These are phyloP conservation scores for Drosophila mercatorum DNA, from an alignment of 2,888 invertebrate genomes.

Conservation along the genomic window DNA sequence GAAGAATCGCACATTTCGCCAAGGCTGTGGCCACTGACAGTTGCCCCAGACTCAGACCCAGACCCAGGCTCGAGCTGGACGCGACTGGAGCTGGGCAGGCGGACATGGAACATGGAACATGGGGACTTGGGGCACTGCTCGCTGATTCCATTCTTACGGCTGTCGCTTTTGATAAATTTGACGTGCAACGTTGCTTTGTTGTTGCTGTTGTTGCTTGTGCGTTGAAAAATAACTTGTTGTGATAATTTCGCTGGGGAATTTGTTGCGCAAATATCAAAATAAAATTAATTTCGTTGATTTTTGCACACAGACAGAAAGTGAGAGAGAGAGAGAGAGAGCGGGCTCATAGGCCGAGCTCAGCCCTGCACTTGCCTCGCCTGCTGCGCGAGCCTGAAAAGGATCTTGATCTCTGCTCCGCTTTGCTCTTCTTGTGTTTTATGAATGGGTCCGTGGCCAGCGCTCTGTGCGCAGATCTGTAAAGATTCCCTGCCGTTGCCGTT, in stretches of 20 bases:
- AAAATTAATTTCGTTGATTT: slow-evolving; percentile 74
- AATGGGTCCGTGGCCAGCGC: slow-evolving; percentile 43
- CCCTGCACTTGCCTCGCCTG: slow-evolving; percentile 40
- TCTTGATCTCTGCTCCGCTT: slow-evolving; percentile 37
- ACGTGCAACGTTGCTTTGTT: slow-evolving; percentile 51
- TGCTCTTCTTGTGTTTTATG: slow-evolving; percentile 43
- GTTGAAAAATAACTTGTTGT: slow-evolving; percentile 75
- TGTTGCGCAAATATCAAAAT: slow-evolving; percentile 78
- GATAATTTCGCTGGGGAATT: slow-evolving; percentile 71
- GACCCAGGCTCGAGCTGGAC: slow-evolving; percentile 3
- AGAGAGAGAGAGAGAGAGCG: neutral
- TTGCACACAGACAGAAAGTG: slow-evolving; percentile 25
- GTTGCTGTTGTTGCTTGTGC: slow-evolving; percentile 28
- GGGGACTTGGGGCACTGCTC: slow-evolving; percentile 1
- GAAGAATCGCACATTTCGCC: slow-evolving; percentile 51
- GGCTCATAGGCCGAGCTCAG: too few relatives aligned
- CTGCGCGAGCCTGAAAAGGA: slow-evolving; percentile 19
- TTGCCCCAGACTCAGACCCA: slow-evolving; percentile 39
- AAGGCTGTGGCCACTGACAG: slow-evolving; percentile 67
- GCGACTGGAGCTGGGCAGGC: neutral
- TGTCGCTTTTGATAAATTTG: slow-evolving; percentile 77
- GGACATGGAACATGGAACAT: neutral
- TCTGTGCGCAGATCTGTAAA: slow-evolving; percentile 30
- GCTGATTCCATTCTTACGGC: slow-evolving; percentile 66
- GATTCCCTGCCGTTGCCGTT: slow-evolving; percentile 30